Evolutionary conservation across 2,888 invertebrate genomes (phyloP), one percentile per base, ranked within the genome.

Genomic region (Charanyca ferruginea): DNA sequence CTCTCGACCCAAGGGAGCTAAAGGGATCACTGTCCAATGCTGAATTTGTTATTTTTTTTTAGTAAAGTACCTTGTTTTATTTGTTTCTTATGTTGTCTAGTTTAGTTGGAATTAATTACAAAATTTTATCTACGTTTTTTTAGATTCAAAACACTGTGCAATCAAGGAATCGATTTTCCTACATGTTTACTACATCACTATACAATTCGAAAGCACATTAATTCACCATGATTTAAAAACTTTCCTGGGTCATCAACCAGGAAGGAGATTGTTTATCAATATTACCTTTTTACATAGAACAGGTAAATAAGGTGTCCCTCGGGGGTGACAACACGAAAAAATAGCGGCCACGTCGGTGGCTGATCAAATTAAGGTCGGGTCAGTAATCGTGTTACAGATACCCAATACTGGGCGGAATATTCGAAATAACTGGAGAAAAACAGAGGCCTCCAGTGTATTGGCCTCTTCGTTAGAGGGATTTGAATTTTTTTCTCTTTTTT

Each of bases 321-420:
- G 85, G 88, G 89, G 86, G 84, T 84, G 85, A 87, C 83, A 88
- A 90, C 87, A 73, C 61, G 80, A 91, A 93, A 91, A 91, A 88
- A 89, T 85, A 88, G 83, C 88, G 90, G 76, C 91, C 88, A 89
- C 86, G 83, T 70, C 85, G 87, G 83, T 85, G 83, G 82, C 87
- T 94, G 93, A 95, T 95, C 89, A 91, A 94, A 94, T 95, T 95
- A 95, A 91, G 92, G 90, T 85, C 89, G 91, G 94, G 94, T 94
- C 95, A 95, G 93, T 95, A 95, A 95, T 95, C 93, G 89, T 87
- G 91, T 95, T 95, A 95, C 94, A 86, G 94, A 94, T 92, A 94
- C 89, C 93, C 91, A 94, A 95, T 93, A 94, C 92, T 87, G 85
- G 88, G 85, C 81, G 86, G 88, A 91, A 90, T 90, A 91, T 92